These are phyloP conservation scores for Phalloptychus januarius DNA, from an alignment of 2,797 vertebrate species.

Conservation along the genomic window DNA sequence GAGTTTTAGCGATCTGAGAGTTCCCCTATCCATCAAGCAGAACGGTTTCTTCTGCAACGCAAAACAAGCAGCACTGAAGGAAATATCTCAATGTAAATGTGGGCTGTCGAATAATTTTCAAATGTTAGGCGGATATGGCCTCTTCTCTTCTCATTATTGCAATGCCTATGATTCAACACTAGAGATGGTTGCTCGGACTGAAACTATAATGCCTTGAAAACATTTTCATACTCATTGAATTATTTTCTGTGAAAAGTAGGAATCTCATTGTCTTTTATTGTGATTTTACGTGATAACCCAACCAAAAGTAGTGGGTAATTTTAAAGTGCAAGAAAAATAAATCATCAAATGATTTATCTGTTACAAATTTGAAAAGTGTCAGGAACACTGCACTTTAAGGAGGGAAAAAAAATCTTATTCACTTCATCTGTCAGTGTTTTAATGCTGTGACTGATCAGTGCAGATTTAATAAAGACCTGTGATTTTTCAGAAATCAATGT, in stretches of 20 bases:
- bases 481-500: conserved; percentile 67
- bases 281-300: too few relatives aligned
- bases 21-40: not conserved
- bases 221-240: not conserved
- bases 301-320: not conserved
- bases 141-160: too few relatives aligned
- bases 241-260: not conserved
- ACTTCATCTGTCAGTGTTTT: conserved; percentile 2
- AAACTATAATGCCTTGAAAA: not conserved
- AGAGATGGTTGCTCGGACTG: not conserved
- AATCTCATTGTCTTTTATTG: too few relatives aligned
- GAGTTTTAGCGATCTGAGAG: not conserved
- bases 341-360: not conserved
- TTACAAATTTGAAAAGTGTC: not conserved
- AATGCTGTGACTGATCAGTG: conserved; percentile 9
- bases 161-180: too few relatives aligned
- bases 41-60: not conserved
- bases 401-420: not conserved
- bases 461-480: conserved; percentile 15
- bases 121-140: not conserved
- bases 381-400: not conserved
- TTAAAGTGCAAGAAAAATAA: not conserved
- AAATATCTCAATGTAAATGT: not conserved
- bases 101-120: not conserved
- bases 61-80: not conserved